Evolutionary conservation across 2,888 invertebrate genomes (phyloP).

Genomic region (Aphidoletes aphidimyza): DNA sequence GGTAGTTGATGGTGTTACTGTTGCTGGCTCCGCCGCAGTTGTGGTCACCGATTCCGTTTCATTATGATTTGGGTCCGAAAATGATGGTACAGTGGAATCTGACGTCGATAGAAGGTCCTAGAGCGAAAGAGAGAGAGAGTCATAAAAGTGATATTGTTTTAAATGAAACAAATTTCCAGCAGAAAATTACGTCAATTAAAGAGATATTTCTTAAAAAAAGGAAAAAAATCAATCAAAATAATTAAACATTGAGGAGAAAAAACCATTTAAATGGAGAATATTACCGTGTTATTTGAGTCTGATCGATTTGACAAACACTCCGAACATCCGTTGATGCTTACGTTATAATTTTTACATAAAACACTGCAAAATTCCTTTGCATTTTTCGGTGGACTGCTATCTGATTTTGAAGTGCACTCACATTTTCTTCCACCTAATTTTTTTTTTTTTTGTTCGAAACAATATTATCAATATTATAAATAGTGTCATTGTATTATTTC

Average conservation of each 20-base stretch:
- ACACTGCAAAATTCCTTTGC: neutral
- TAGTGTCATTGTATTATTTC: too few species aligned
- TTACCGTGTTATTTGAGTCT: neutral
- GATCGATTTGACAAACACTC: neutral
- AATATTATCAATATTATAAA: too few species aligned
- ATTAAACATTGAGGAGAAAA: too few species aligned
- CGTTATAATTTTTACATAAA: neutral
- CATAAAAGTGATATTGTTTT: too few species aligned
- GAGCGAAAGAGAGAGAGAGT: too few species aligned
- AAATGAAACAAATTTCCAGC: too few species aligned
- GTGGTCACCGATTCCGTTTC: neutral
- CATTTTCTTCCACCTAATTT: slow-evolving; percentile 52
- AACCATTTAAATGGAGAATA: too few species aligned
- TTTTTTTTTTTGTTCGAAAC: slow-evolving; percentile 54
- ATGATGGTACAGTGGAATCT: too few species aligned
- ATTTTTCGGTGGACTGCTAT: neutral
- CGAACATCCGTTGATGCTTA: neutral
- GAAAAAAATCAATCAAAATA: too few species aligned
- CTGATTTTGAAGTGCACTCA: neutral
- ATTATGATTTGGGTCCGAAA: neutral
- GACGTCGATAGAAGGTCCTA: too few species aligned
- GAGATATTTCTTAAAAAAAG: too few species aligned
- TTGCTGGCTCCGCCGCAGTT: neutral
- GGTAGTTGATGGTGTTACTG: neutral
- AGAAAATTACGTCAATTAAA: too few species aligned